Conservation (phyloP, 2,113 vertebrate genomes). For the Sylvilagus bachmani region DNA sequence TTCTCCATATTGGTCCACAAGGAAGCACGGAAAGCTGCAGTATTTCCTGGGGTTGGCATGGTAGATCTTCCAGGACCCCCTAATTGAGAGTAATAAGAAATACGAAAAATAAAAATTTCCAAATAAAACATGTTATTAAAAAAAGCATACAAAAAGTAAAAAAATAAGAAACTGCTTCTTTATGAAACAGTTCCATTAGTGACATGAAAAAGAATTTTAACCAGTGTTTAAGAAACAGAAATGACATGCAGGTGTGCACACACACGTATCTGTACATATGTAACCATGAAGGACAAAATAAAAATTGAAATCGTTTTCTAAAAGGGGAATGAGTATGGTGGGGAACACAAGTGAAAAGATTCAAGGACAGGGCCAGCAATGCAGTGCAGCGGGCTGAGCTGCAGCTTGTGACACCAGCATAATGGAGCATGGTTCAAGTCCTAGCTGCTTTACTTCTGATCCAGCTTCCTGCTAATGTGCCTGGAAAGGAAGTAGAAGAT, state of each 20-base stretch:
- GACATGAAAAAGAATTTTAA: neutral
- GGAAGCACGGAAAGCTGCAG: slow-evolving; percentile 95
- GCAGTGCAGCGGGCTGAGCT: too few species aligned
- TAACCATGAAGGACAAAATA: neutral
- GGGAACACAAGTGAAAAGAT: neutral
- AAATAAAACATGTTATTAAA: slow-evolving; percentile 9
- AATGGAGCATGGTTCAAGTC: too few species aligned
- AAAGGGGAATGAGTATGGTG: neutral
- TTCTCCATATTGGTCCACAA: slow-evolving; percentile 99
- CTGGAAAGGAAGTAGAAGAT: too few species aligned
- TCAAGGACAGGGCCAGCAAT: neutral
- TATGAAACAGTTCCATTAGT: slow-evolving; percentile 43
- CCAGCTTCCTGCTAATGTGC: too few species aligned
- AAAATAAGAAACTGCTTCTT: neutral
- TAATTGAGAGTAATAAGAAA: slow-evolving; percentile 74
- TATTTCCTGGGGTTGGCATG: slow-evolving; percentile 96
- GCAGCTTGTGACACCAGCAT: too few species aligned
- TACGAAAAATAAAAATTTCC: slow-evolving; percentile 1
- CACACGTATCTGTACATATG: neutral
- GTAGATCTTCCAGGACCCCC: slow-evolving; percentile 96
- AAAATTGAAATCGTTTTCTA: slow-evolving; percentile 26
- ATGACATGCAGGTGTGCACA: neutral
- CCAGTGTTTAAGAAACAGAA: neutral
- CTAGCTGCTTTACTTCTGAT: too few species aligned
- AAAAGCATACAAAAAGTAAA: slow-evolving; percentile 30